A percentile compares a stretch with the other conserved stretches of the same genome.
Evolutionary conservation across 2,113 vertebrate species (phyloP).

Genomic region (Rhodinocichla rosea): DNA sequence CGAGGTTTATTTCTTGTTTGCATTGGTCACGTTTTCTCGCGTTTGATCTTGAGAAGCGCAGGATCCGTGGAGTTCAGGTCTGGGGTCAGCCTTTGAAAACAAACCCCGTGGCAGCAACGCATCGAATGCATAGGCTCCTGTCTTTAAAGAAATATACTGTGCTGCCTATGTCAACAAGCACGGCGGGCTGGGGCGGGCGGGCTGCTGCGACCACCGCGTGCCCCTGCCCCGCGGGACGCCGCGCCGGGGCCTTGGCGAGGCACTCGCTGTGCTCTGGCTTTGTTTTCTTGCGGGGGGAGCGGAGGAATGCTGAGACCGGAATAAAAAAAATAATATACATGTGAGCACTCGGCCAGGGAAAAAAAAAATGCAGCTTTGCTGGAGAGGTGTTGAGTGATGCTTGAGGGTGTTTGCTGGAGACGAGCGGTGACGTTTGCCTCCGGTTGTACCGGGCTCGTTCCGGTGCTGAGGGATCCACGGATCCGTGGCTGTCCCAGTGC

Average conservation of each 20-base stretch:
- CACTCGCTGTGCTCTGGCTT: constrained; percentile 14
- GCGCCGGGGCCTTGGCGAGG: neutral
- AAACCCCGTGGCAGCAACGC: constrained; percentile 3
- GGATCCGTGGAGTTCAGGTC: constrained; percentile 46
- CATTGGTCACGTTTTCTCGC: constrained; percentile 44
- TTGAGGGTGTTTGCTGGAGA: neutral
- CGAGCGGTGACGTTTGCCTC: neutral
- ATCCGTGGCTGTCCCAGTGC: neutral
- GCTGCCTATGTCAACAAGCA: constrained; percentile 13
- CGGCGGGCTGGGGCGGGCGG: neutral
- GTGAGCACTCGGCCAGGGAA: neutral
- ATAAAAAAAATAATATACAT: neutral
- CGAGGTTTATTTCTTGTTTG: constrained; percentile 58
- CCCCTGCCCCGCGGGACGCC: neutral
- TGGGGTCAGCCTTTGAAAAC: constrained; percentile 56
- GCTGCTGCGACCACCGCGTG: constrained; percentile 7
- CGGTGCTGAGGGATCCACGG: accelerated
- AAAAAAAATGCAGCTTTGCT: neutral
- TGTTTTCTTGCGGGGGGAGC: neutral
- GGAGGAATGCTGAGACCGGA: neutral
- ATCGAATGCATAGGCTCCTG: constrained; percentile 34
- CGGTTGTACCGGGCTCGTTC: neutral
- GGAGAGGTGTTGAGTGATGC: constrained; percentile 14
- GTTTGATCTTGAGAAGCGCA: constrained; percentile 56
- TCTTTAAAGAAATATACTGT: constrained; percentile 43